Conservation (phyloP, 2,888 invertebrate genomes). For the Saturnia japonica region DNA sequence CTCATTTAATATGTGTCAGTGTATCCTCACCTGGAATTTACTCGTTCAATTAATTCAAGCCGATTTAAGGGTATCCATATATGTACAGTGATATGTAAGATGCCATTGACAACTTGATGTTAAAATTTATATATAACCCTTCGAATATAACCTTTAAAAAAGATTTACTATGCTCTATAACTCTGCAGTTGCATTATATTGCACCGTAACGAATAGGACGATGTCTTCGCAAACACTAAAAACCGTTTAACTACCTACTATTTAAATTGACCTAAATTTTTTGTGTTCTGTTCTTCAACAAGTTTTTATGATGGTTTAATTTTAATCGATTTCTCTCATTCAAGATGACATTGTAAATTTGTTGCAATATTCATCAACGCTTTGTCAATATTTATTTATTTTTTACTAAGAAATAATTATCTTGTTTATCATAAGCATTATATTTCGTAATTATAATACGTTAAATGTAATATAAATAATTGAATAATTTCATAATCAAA, state of each 20-base stretch:
- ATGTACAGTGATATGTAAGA: not conserved
- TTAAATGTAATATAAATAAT: not conserved
- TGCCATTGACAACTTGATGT: not conserved
- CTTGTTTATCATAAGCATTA: not conserved
- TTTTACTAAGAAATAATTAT: constrained; percentile 17
- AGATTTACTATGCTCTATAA: not conserved
- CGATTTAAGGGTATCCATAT: not conserved
- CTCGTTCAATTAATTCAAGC: not conserved
- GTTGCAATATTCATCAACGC: constrained; percentile 27
- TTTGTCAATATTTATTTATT: constrained; percentile 28
- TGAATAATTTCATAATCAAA: not conserved
- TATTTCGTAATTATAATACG: not conserved
- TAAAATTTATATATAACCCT: not conserved
- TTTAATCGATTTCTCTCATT: constrained; percentile 13
- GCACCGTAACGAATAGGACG: constrained; percentile 32
- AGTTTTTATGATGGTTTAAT: constrained; percentile 11
- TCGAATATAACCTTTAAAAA: not conserved
- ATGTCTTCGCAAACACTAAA: constrained; percentile 29
- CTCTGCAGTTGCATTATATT: constrained; percentile 16
- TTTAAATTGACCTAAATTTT: constrained; percentile 18
- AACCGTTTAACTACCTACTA: constrained; percentile 21
- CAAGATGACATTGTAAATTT: constrained; percentile 17
- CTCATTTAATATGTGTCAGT: not conserved
- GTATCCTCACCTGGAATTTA: not conserved
- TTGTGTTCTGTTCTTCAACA: constrained; percentile 4